A percentile compares a stretch with the other conserved stretches of the same genome.
phyloP scores from a whole-genome alignment of 1,140 invertebrate genomes.

The Platyura marginata region DNA sequence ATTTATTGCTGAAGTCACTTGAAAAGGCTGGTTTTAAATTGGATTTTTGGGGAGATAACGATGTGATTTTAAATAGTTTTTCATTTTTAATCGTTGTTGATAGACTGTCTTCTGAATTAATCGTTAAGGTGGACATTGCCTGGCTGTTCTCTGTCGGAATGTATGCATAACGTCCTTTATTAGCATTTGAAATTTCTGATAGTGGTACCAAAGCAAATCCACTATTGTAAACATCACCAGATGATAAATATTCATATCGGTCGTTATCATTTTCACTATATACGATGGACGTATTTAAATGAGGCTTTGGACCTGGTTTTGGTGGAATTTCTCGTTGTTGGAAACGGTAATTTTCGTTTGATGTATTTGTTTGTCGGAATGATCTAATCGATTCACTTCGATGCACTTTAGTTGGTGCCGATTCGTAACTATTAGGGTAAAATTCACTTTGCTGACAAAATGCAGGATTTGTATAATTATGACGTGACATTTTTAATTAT shows the following conservation, averaged over 20 bases:
- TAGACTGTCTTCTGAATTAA: constrained; percentile 14
- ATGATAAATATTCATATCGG: background rate
- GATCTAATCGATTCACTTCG: constrained; percentile 23
- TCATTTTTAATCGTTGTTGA: no score
- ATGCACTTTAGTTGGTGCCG: constrained; percentile 20
- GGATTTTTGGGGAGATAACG: constrained; percentile 8
- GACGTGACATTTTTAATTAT: constrained; percentile 22
- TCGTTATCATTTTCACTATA: constrained; percentile 1
- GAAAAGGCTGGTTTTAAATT: constrained; percentile 26
- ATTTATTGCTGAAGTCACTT: constrained; percentile 33
- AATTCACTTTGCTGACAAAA: constrained; percentile 58
- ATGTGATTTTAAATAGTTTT: no score
- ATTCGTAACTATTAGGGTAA: constrained; percentile 13
- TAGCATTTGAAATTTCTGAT: constrained; percentile 15
- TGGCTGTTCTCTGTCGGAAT: constrained; percentile 12
- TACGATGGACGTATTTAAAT: background rate
- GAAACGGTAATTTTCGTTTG: background rate
- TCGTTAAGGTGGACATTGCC: background rate
- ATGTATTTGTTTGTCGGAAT: background rate
- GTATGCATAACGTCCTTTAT: constrained; percentile 8
- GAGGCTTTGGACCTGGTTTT: constrained; percentile 8
- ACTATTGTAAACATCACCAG: background rate
- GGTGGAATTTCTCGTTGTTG: constrained; percentile 6
- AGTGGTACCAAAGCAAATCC: constrained; percentile 28
- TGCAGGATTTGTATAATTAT: constrained; percentile 53